A percentile compares a stretch with the other conserved stretches of the same genome.
These are phyloP conservation scores for Tipula vernalis DNA, from an alignment of 2,888 invertebrate genomes.

Conservation along the genomic window DNA sequence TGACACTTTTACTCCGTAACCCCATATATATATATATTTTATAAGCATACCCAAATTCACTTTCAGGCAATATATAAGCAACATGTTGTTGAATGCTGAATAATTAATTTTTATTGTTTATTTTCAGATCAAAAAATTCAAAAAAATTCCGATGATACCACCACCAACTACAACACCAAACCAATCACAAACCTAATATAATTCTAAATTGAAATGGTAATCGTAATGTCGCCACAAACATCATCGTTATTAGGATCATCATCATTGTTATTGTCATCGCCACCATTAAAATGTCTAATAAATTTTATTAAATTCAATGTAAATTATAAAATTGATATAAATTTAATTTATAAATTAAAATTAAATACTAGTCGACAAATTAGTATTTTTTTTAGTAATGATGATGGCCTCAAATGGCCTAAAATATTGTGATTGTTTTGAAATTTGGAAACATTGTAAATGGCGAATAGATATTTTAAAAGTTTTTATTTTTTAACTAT, in stretches of 20 bases:
- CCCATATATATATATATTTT: not conserved
- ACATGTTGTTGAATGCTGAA: not conserved
- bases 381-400: not conserved
- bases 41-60: not conserved
- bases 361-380: not conserved
- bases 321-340: not conserved
- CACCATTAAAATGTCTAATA: slow-evolving; percentile 4
- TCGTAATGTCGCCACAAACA: not conserved
- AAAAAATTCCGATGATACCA: not conserved
- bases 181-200: not conserved
- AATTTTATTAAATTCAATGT: not conserved
- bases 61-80: not conserved
- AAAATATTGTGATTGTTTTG: slow-evolving; percentile 34
- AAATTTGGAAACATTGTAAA: slow-evolving; percentile 71
- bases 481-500: not conserved
- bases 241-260: slow-evolving; percentile 4
- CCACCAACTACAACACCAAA: not conserved
- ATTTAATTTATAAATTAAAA: not conserved
- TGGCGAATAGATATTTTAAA: slow-evolving; percentile 40
- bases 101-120: not conserved
- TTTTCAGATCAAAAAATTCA: not conserved
- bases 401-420: slow-evolving; percentile 9
- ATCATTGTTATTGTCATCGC: not conserved
- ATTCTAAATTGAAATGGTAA: not conserved
- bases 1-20: not conserved